Evolutionary conservation across 1,140 invertebrate genomes (phyloP), one percentile per base, ranked within the genome.

Genomic region (Antheraea mylitta): DNA sequence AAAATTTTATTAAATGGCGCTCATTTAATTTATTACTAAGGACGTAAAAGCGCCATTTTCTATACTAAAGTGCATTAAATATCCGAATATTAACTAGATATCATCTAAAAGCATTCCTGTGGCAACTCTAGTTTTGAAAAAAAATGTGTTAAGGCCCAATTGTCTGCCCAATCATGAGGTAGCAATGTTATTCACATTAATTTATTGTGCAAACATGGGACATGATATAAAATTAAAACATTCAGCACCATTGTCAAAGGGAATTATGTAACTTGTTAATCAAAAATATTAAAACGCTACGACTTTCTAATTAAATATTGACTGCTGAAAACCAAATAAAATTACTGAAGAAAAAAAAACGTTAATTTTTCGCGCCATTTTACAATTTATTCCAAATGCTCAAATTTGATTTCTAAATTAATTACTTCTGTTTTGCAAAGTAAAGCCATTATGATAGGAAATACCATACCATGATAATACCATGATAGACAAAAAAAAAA

Each of bases 141-240:
- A 48, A 19, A 8, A 36, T 7, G 60, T 19, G 13, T 36, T 22
- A 58, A 72, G 64, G 68, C 68, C 69, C 69, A 69, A 67, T 69
- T 75, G 81, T 85, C 85, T 86, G 83, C 84, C 85, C 85, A 87
- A 85, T 77, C 73, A 72, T 88, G 87, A 88, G 87, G 87, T 89
- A 89, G 86, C 11, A 42, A 19, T 53, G 64, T 65, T 65, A 65
- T 65, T 37, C 18, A 63, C 61, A 36, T 48, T 53, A 11, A 38
- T 65, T 53, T 64, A 53, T 53, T 48, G 42, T 65, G 64, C 64
- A 65, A 65, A 45, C 5, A 13, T 16, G 22, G 22, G 22, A 30
- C 22, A 30, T 30, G 22, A 30, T 30, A 30, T 16, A 53, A n/a
- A 64, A 36, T n/a, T 16, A 64, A 36, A 42, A 22, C 36, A 66